phyloP scores from a whole-genome alignment of 2,113 vertebrate genomes.

The Cercopithecus mona region DNA sequence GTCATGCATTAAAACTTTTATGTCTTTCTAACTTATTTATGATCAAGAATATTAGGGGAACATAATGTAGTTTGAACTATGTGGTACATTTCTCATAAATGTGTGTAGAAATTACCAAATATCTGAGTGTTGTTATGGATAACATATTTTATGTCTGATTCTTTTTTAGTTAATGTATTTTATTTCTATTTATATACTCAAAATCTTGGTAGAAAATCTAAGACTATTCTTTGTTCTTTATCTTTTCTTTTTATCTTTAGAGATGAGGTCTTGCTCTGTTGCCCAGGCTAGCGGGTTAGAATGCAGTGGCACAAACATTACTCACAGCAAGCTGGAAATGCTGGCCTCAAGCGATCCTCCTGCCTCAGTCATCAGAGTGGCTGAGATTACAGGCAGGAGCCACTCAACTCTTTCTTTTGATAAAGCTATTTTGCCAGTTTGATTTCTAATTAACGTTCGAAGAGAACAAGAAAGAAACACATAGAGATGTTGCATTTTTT shows the following conservation, averaged over 20 bases:
- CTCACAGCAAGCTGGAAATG: background rate
- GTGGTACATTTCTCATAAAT: background rate
- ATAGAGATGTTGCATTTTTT: background rate
- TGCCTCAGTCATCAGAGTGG: background rate
- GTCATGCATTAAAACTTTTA: background rate
- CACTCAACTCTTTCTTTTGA: background rate
- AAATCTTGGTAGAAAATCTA: background rate
- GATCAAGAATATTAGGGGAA: background rate
- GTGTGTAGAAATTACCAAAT: background rate
- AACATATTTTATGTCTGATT: background rate
- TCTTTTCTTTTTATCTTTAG: background rate
- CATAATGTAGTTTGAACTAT: background rate
- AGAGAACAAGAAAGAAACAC: background rate
- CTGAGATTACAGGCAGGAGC: background rate
- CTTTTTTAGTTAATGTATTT: background rate
- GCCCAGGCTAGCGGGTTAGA: background rate
- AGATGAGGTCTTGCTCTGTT: background rate
- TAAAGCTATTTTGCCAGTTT: background rate
- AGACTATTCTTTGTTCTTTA: background rate
- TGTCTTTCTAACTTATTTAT: background rate
- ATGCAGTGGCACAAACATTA: background rate
- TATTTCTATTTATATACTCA: background rate
- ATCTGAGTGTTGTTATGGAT: background rate
- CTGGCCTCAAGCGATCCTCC: background rate
- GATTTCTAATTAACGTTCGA: background rate